A percentile compares a stretch with the other conserved stretches of the same genome.
Evolutionary conservation across 2,113 vertebrate species (phyloP).

Genomic region (Crotalus tigris): DNA sequence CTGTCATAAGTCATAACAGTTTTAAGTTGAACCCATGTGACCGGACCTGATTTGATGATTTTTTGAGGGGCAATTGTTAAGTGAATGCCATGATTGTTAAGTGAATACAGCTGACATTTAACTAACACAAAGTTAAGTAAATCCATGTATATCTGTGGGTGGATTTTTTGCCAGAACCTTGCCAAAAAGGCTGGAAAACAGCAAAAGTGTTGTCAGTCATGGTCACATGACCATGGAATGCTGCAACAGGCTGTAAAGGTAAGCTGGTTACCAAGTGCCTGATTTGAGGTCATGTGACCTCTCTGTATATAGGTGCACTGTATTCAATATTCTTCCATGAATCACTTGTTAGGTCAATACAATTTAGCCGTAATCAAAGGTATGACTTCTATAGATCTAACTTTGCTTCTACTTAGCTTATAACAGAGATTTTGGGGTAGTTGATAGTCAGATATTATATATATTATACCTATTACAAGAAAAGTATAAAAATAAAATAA

Average conservation of each 20-base stretch:
- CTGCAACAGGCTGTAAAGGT: neutral
- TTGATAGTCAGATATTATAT: neutral
- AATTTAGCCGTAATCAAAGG: neutral
- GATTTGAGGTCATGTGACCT: neutral
- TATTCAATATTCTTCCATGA: neutral
- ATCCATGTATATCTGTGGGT: neutral
- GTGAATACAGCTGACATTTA: no score
- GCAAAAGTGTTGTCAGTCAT: neutral
- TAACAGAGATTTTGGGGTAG: neutral
- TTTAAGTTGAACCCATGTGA: neutral
- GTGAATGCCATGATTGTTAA: neutral
- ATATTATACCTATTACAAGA: no score
- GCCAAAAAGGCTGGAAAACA: neutral
- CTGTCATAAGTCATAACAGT: neutral
- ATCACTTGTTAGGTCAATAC: neutral
- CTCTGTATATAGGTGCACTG: neutral
- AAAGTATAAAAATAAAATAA: no score
- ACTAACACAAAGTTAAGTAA: neutral
- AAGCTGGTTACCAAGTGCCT: neutral
- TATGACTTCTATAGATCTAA: neutral
- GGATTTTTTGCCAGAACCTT: neutral
- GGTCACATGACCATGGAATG: neutral
- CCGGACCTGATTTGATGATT: neutral
- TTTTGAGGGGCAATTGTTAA: neutral
- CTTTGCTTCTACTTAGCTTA: neutral